Evolutionary conservation across 2,888 invertebrate genomes (phyloP).

Genomic region (Drosophila percnosoma): DNA sequence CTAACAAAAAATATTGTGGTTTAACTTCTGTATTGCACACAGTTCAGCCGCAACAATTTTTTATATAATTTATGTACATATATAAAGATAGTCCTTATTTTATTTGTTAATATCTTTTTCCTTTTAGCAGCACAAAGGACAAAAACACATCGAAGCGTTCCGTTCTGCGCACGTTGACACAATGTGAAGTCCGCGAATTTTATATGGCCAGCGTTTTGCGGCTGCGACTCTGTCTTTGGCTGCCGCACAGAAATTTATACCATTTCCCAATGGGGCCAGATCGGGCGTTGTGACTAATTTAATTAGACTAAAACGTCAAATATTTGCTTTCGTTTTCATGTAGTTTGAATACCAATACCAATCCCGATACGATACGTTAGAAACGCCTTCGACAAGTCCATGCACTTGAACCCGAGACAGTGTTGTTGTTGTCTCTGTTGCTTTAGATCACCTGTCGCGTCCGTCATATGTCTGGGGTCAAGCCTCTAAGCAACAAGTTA

Average conservation of each 20-base stretch:
- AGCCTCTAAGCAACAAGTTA: slow-evolving; percentile 67
- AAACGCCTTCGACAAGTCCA: slow-evolving; percentile 28
- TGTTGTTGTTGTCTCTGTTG: not conserved
- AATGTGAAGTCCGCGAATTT: slow-evolving; percentile 46
- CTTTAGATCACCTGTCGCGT: slow-evolving; percentile 43
- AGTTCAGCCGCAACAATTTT: slow-evolving; percentile 27
- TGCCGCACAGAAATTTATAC: slow-evolving; percentile 69
- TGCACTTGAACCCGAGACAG: slow-evolving; percentile 45
- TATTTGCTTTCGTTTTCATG: slow-evolving; percentile 66
- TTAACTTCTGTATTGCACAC: slow-evolving; percentile 56
- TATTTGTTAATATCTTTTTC: slow-evolving; percentile 4
- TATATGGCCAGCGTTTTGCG: slow-evolving; percentile 40
- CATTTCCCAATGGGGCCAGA: slow-evolving; percentile 68
- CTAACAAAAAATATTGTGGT: slow-evolving; percentile 48
- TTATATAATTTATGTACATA: slow-evolving; percentile 7
- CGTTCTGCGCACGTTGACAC: slow-evolving; percentile 30
- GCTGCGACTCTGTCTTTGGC: slow-evolving; percentile 25
- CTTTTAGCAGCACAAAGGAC: not conserved
- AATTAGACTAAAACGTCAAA: slow-evolving; percentile 82
- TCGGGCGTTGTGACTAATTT: slow-evolving; percentile 69
- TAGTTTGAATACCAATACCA: slow-evolving; percentile 9
- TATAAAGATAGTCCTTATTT: slow-evolving; percentile 4
- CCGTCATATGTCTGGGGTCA: slow-evolving; percentile 34
- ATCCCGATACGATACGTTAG: slow-evolving; percentile 14
- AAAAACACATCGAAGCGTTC: slow-evolving; percentile 11